Conservation (phyloP, 2,113 vertebrate genomes). For the Petrocephalus microphthalmus region DNA sequence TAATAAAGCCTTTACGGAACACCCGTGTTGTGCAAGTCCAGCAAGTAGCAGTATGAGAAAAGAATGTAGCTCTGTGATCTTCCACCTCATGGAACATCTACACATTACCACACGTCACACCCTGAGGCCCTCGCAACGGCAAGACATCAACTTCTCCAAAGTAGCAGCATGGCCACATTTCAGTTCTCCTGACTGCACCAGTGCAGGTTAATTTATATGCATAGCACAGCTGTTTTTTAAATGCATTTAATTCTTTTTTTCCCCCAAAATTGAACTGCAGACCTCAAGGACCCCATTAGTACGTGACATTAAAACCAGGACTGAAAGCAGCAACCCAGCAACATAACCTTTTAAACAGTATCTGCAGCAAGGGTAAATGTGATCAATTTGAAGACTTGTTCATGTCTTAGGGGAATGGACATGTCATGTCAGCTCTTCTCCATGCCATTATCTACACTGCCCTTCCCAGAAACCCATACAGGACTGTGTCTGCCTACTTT, state of each 20-base stretch:
- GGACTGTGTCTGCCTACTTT: slow-evolving; percentile 15
- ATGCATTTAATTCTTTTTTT: background rate
- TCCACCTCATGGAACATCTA: background rate
- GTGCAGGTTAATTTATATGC: background rate
- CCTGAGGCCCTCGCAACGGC: background rate
- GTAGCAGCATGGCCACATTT: background rate
- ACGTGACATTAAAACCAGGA: background rate
- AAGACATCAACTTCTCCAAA: background rate
- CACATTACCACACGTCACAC: background rate
- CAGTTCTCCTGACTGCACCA: background rate
- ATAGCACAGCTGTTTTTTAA: background rate
- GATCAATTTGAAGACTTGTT: background rate
- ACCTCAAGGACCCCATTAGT: background rate
- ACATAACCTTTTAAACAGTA: background rate
- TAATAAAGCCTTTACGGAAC: background rate
- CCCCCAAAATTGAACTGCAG: background rate
- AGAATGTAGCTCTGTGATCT: background rate
- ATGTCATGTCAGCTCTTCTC: background rate
- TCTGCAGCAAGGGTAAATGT: background rate
- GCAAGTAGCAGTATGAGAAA: background rate
- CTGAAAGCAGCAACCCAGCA: background rate
- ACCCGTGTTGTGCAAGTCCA: background rate
- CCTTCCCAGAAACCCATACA: background rate
- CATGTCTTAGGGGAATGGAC: background rate
- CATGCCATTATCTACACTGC: background rate